These are phyloP conservation scores for Saccopteryx leptura DNA, from an alignment of 2,113 vertebrate species.

Conservation along the genomic window DNA sequence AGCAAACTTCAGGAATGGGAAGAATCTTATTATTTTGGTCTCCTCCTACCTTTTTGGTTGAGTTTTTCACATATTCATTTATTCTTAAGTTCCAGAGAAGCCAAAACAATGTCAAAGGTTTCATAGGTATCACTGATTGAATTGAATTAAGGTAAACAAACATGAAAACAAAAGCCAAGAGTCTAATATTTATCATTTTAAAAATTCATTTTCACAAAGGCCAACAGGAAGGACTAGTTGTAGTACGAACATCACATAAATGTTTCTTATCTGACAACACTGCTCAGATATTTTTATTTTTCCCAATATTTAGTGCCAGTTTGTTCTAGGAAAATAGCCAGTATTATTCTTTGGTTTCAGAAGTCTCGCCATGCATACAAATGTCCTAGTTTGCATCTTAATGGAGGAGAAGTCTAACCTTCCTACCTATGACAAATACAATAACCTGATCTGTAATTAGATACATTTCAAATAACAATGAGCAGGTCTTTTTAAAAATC, in stretches of 20 bases:
- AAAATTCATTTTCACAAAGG: neutral
- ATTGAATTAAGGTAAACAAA: neutral
- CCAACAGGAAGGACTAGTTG: neutral
- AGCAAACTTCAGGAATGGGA: neutral
- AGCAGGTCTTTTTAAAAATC: neutral
- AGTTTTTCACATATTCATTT: neutral
- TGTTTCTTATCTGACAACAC: neutral
- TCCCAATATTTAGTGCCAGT: neutral
- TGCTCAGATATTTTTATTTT: neutral
- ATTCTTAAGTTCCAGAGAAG: neutral
- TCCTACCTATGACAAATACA: neutral
- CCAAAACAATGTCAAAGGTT: neutral
- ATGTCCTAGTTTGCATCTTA: neutral
- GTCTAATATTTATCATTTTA: neutral
- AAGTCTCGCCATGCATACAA: neutral
- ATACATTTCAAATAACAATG: conserved; percentile 13
- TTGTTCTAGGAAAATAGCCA: neutral
- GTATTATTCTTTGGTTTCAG: neutral
- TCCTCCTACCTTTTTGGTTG: neutral
- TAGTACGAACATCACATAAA: neutral
- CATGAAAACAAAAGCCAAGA: conserved; percentile 33
- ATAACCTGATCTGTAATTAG: neutral
- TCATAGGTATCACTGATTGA: neutral
- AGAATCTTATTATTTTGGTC: conserved; percentile 11
- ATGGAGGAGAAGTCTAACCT: neutral